Conservation (phyloP, 1,140 invertebrate species). For the Saxidomus purpurata region DNA sequence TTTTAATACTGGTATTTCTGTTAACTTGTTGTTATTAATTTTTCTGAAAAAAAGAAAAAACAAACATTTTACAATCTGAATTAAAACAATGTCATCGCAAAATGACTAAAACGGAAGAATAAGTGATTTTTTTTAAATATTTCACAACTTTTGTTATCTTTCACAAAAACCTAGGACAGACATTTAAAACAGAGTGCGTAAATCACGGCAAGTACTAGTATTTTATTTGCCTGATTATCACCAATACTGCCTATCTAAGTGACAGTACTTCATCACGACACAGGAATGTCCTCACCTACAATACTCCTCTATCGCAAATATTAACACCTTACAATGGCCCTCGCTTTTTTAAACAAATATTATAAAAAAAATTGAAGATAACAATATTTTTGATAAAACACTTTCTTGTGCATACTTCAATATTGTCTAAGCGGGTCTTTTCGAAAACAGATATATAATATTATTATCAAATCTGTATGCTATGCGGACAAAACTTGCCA, state of each 20-base stretch:
- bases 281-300: conserved; percentile 28
- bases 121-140: too few relatives aligned
- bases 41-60: conserved; percentile 59
- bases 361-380: conserved; percentile 20
- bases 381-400: conserved; percentile 5
- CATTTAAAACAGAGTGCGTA: conserved; percentile 6
- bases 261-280: conserved; percentile 24
- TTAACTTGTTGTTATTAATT: conserved; percentile 65
- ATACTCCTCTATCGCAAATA: conserved; percentile 52
- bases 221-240: conserved; percentile 37
- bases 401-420: background rate
- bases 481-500: too few relatives aligned
- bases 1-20: conserved; percentile 61
- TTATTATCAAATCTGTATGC: too few relatives aligned
- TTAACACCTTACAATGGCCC: conserved; percentile 33
- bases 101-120: too few relatives aligned
- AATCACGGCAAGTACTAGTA: conserved; percentile 18
- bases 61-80: too few relatives aligned
- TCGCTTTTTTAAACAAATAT: conserved; percentile 44
- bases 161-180: background rate
- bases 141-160: too few relatives aligned
- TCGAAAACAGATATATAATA: too few relatives aligned
- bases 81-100: too few relatives aligned
- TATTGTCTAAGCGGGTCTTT: too few relatives aligned
- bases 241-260: conserved; percentile 52